Evolutionary conservation across 2,888 invertebrate species (phyloP).

Genomic region (Uloborus plumipes): DNA sequence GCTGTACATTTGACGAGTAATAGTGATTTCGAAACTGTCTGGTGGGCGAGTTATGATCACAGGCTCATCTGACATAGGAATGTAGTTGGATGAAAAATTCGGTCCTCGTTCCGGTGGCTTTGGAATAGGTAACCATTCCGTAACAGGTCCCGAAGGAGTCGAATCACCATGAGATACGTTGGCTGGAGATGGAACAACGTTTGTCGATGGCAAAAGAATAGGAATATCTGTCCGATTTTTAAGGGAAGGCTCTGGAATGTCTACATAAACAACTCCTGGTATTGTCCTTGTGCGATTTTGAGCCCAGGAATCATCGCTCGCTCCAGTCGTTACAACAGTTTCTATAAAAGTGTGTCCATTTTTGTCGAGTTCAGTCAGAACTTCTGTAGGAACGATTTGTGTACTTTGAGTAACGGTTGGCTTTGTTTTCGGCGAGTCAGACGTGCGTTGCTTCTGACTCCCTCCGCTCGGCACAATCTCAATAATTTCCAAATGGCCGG

Average conservation of each 20-base stretch:
- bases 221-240: constrained; percentile 22
- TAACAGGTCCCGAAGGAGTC: constrained; percentile 65
- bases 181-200: background rate
- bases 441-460: background rate
- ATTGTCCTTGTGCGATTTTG: constrained; percentile 4
- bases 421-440: background rate
- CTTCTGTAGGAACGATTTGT: constrained; percentile 35
- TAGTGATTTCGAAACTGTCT: constrained; percentile 66
- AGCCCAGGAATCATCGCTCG: background rate
- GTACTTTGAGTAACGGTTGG: background rate
- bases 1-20: constrained; percentile 62
- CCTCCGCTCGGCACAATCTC: constrained; percentile 42
- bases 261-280: constrained; percentile 17
- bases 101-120: constrained; percentile 35
- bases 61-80: constrained; percentile 56
- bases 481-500: constrained; percentile 41
- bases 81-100: constrained; percentile 29
- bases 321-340: constrained; percentile 16
- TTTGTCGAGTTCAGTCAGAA: constrained; percentile 44
- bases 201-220: constrained; percentile 40
- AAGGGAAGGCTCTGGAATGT: no score
- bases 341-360: constrained; percentile 52
- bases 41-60: constrained; percentile 66
- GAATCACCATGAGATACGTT: background rate
- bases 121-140: constrained; percentile 66